Conservation (phyloP, 2,113 vertebrate species). For the Ammodytes dubius region DNA sequence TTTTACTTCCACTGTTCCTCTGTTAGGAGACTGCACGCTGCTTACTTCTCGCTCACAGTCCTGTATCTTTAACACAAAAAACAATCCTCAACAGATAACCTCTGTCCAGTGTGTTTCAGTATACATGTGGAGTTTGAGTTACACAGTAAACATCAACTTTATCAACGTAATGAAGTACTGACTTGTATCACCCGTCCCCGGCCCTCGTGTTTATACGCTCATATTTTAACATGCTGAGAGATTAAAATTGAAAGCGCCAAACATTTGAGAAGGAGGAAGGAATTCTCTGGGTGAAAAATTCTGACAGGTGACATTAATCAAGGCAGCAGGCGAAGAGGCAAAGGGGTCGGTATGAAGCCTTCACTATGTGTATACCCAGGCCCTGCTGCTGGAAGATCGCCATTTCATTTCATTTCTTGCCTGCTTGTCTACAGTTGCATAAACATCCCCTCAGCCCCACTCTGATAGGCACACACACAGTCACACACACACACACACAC, state of each 20-base stretch:
- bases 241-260: conserved; percentile 64
- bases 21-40: background rate
- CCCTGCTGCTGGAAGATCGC: conserved; percentile 63
- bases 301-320: conserved; percentile 82
- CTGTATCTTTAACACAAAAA: conserved; percentile 12
- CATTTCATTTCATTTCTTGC: conserved; percentile 68
- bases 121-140: conserved; percentile 13
- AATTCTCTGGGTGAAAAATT: conserved; percentile 69
- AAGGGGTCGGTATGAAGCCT: conserved; percentile 53
- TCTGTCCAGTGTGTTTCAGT: conserved; percentile 2
- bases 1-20: background rate
- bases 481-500: background rate
- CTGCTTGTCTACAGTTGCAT: conserved; percentile 63
- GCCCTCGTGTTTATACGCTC: conserved; percentile 49
- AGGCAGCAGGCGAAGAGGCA: conserved; percentile 27
- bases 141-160: conserved; percentile 17
- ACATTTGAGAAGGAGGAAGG: conserved; percentile 48
- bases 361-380: conserved; percentile 43
- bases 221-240: conserved; percentile 51
- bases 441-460: conserved; percentile 62
- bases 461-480: conserved; percentile 26
- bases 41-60: background rate
- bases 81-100: background rate
- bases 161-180: conserved; percentile 42
- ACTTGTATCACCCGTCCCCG: conserved; percentile 30